Evolutionary conservation across 2,113 vertebrate genomes (phyloP), one percentile per base, ranked within the genome.

Genomic region (Microtus pennsylvanicus): DNA sequence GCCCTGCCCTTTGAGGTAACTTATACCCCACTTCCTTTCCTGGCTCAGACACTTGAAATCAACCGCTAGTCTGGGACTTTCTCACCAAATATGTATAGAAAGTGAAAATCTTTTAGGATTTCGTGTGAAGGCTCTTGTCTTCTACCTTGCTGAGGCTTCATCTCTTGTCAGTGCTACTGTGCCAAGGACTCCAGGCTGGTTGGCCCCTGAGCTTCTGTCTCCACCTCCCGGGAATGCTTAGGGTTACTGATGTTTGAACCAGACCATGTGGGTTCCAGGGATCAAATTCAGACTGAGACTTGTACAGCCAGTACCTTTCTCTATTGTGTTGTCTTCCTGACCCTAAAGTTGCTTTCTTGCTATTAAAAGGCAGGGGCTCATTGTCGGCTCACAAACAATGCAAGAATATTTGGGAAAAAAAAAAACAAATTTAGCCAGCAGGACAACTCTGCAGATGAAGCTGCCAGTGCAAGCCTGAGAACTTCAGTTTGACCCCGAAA

Each of bases 291-390:
- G 61, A 30, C 26, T 30, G 55, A 63, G 55, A 7, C 24, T 65
- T 65, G 22, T 16, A 42, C 2, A 28, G 80, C 58, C 58, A 30
- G 38, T 30, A 14, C n/a, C 13, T 65, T 65, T 85, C 17, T n/a
- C 35, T 38, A 30, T 7, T 9, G 2, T 3, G 13, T 45, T 65
- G 28, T 12, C 10, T 67, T 33, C 5, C 9, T 67, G 42, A 38
- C 28, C 63, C 42, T 67, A 45, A 45, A 82, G 89, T 89, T 69
- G 70, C 65, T 92, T 93, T 87, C 80, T 90, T 85, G 47, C 55
- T 85, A 22, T 87, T 55, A 61, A 89, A 89, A 24, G 13, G 10
- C 4, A 33, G 35, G 10, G 33, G 33, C n/a, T 72, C 65, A 7
- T 50, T 70, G 47, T 85, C 12, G 4, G 35, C 35, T 87, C 28